Conservation (phyloP, 2,888 invertebrate genomes). For the Cyclophora punctaria region DNA sequence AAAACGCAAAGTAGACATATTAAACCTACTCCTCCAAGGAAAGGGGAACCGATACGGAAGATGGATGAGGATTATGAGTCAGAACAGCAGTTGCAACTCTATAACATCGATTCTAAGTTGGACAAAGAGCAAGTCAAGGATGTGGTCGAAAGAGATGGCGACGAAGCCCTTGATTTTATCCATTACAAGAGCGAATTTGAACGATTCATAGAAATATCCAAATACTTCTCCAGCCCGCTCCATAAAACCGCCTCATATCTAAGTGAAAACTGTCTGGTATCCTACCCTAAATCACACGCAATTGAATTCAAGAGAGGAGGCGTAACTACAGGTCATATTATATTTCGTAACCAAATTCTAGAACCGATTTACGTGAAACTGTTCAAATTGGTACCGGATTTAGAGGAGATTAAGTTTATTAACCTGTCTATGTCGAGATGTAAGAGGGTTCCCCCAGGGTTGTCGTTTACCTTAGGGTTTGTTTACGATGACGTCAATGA, state of each 20-base stretch:
- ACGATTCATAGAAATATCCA: constrained; percentile 60
- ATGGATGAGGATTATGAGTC: neutral
- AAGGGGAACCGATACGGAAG: neutral
- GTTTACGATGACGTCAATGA: constrained; percentile 58
- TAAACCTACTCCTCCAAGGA: no score
- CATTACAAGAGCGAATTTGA: constrained; percentile 47
- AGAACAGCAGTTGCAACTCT: constrained; percentile 5
- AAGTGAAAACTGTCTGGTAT: constrained; percentile 49
- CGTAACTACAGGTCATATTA: constrained; percentile 46
- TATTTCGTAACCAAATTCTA: constrained; percentile 51
- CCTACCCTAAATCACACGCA: constrained; percentile 47
- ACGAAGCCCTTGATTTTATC: constrained; percentile 23
- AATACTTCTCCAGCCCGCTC: constrained; percentile 59
- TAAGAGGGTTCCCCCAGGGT: constrained; percentile 56
- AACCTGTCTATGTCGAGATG: constrained; percentile 50
- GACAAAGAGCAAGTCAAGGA: constrained; percentile 35
- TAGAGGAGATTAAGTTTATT: constrained; percentile 55
- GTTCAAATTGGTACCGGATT: constrained; percentile 52
- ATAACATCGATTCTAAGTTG: constrained; percentile 17
- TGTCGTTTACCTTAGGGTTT: constrained; percentile 52
- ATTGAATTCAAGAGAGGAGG: constrained; percentile 52
- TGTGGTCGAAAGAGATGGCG: constrained; percentile 28
- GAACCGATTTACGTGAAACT: constrained; percentile 58
- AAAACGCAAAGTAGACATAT: no score
- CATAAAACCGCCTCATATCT: constrained; percentile 58